These are phyloP conservation scores for Colinus virginianus DNA, from an alignment of 2,113 vertebrate species.

Conservation along the genomic window DNA sequence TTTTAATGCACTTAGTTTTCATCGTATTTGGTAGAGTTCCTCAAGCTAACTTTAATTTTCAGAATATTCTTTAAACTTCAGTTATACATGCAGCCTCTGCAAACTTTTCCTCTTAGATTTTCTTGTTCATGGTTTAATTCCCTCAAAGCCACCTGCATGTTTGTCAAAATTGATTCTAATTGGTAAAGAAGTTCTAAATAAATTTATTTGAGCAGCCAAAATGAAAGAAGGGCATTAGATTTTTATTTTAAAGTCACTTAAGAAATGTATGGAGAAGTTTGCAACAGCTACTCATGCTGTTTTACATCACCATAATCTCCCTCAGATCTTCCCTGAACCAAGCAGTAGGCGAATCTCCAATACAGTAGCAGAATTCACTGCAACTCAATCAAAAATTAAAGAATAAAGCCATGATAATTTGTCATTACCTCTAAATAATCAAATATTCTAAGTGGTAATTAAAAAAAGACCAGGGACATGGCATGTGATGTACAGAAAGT, in stretches of 20 bases:
- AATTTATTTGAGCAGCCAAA: neutral
- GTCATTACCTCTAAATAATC: neutral
- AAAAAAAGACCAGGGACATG: neutral
- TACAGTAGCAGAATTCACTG: neutral
- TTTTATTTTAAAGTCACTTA: neutral
- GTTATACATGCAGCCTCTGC: neutral
- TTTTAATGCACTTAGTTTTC: neutral
- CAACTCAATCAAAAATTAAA: neutral
- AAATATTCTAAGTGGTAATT: neutral
- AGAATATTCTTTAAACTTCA: neutral
- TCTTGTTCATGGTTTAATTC: neutral
- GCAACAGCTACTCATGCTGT: neutral
- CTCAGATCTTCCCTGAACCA: neutral
- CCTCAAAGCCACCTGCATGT: neutral
- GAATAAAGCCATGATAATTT: neutral
- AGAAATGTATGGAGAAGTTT: neutral
- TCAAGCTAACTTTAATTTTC: conserved; percentile 32
- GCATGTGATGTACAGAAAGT: neutral
- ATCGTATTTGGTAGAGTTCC: neutral
- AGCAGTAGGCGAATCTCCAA: neutral
- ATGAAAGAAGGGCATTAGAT: neutral
- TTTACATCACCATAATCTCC: neutral
- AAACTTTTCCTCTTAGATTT: neutral
- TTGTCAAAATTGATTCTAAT: neutral
- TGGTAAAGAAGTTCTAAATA: neutral